A percentile compares a stretch with the other conserved stretches of the same genome.
These are phyloP conservation scores for Malurus elegans DNA, from an alignment of 2,113 vertebrate species.

Conservation along the genomic window DNA sequence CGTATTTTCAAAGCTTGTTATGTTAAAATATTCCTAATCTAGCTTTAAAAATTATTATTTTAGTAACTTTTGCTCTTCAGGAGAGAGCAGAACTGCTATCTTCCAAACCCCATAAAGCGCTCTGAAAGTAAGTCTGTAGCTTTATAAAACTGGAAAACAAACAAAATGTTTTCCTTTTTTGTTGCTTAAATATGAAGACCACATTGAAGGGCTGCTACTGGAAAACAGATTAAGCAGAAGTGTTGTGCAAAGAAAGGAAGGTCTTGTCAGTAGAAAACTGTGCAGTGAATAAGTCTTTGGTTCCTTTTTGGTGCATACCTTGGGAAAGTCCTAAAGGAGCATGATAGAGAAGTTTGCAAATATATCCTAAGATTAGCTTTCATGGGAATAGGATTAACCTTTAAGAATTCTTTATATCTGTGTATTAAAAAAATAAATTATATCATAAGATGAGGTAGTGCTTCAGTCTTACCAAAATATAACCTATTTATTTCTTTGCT, in stretches of 20 bases:
- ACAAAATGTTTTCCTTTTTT: not conserved
- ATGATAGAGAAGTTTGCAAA: not conserved
- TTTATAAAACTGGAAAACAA: not conserved
- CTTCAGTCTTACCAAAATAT: not conserved
- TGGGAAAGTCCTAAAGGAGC: not conserved
- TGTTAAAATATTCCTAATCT: not conserved
- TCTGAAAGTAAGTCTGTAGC: not conserved
- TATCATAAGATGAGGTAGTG: not conserved
- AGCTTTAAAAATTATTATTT: not conserved
- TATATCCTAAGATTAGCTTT: not conserved
- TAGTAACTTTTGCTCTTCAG: not conserved
- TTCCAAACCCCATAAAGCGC: not conserved
- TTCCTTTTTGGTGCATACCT: not conserved
- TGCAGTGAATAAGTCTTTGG: not conserved
- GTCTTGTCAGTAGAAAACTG: not conserved
- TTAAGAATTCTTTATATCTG: not conserved
- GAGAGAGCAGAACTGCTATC: not conserved
- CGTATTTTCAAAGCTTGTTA: not conserved
- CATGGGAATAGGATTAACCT: not conserved
- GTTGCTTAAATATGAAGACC: not conserved
- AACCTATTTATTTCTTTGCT: not conserved
- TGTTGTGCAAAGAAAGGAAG: not conserved
- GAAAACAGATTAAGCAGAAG: not conserved
- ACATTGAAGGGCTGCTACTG: not conserved
- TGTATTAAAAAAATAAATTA: not conserved